Evolutionary conservation across 2,113 vertebrate species (phyloP).

Genomic region (human): GRCh38 chrX:50102001-50102500

Average conservation of each 20-base stretch:
- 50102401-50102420: background rate
- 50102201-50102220: background rate
- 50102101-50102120: background rate
- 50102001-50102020: background rate
- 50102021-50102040: background rate
- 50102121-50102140: background rate
- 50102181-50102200: background rate
- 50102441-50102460: constrained; percentile 8
- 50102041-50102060: background rate
- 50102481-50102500: constrained; percentile 9
- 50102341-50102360: background rate
- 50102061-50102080: constrained; percentile 13
- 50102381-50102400: background rate
- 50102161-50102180: background rate
- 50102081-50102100: background rate
- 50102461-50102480: background rate
- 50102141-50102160: background rate
- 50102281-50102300: background rate
- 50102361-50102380: constrained; percentile 13
- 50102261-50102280: background rate
- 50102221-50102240: background rate
- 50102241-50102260: constrained; percentile 26
- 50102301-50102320: background rate
- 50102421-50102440: constrained; percentile 4
- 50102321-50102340: constrained; percentile 3